Conservation (phyloP, 2,888 invertebrate species). For the Aradus depressus region DNA sequence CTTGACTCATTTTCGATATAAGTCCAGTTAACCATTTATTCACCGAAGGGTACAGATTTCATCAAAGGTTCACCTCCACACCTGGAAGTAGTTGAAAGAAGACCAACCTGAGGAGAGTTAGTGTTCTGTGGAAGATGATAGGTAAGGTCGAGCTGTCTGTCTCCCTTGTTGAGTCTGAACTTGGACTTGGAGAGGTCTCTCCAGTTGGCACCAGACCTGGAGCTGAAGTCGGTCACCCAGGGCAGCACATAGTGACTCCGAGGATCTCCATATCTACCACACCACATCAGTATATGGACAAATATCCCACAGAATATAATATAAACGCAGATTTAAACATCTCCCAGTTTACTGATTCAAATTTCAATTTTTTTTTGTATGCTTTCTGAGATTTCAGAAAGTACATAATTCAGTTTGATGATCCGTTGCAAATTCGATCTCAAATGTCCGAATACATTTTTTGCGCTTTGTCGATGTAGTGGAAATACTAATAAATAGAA, state of each 20-base stretch:
- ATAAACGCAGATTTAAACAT: background rate
- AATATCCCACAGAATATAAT: background rate
- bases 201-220: slow-evolving; percentile 72
- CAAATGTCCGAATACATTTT: no score
- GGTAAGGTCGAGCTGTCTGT: slow-evolving; percentile 85
- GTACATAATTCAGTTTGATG: background rate
- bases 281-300: background rate
- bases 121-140: slow-evolving; percentile 44
- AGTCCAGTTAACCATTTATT: no score
- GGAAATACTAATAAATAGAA: no score
- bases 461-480: no score
- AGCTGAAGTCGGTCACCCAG: slow-evolving; percentile 90
- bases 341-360: background rate
- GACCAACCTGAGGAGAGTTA: slow-evolving; percentile 24
- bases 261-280: slow-evolving; percentile 64
- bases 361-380: background rate
- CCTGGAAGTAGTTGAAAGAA: background rate
- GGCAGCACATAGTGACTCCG: slow-evolving; percentile 91
- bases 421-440: no score
- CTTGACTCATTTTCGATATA: no score
- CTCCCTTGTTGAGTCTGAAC: slow-evolving; percentile 91
- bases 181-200: slow-evolving; percentile 89
- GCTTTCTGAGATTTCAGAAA: background rate
- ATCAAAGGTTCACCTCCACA: no score
- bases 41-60: no score